Conservation (phyloP, 2,113 vertebrate genomes). For the Eudyptes chrysolophus region DNA sequence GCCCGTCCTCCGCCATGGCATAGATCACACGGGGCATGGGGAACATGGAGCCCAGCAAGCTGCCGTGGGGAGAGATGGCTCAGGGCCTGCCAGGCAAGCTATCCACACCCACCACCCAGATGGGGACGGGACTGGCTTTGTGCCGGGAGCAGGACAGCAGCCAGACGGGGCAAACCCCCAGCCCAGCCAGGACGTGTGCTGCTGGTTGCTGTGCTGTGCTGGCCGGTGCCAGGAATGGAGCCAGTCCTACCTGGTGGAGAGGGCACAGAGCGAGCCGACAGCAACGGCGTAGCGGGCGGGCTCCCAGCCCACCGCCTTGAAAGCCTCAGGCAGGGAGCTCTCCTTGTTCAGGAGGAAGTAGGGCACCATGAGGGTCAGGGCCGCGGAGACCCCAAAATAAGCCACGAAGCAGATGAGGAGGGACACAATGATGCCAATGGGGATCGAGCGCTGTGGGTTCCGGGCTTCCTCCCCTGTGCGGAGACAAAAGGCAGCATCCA, state of each 20-base stretch:
- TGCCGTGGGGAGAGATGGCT: conserved; percentile 38
- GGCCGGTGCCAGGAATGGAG: not conserved
- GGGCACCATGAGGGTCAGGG: conserved; percentile 95
- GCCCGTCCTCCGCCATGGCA: conserved; percentile 93
- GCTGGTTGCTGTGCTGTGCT: not conserved
- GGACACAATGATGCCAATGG: conserved; percentile 90
- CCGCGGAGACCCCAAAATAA: conserved; percentile 92
- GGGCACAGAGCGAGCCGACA: conserved; percentile 91
- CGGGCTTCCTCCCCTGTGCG: conserved; percentile 90
- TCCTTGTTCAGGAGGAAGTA: conserved; percentile 86
- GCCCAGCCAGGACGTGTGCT: rapidly evolving
- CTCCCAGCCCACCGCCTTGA: conserved; percentile 84
- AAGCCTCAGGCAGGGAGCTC: conserved; percentile 92
- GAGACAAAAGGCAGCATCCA: not conserved
- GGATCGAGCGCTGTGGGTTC: conserved; percentile 92
- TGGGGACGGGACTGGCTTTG: rapidly evolving
- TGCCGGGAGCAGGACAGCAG: not conserved
- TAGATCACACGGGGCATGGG: conserved; percentile 97
- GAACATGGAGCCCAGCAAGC: conserved; percentile 95
- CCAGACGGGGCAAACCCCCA: not conserved
- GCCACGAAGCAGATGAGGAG: conserved; percentile 93
- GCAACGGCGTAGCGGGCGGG: conserved; percentile 90
- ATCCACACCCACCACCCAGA: not conserved
- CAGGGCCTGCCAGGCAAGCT: not conserved
- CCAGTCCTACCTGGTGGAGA: conserved; percentile 88